phyloP scores from a whole-genome alignment of 2,888 invertebrate species.

The Amblyteles armatorius region DNA sequence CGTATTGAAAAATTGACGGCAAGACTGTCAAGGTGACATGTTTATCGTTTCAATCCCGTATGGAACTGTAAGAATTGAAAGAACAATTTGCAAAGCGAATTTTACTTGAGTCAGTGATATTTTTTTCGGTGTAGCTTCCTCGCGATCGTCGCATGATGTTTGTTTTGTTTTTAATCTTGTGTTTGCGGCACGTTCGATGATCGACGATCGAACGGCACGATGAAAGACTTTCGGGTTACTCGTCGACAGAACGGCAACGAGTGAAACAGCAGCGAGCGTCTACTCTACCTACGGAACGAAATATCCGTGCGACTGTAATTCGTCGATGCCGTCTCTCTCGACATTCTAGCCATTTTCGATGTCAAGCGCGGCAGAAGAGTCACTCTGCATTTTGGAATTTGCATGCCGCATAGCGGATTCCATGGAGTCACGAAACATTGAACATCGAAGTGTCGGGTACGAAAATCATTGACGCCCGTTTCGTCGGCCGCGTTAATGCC shows the following conservation, averaged over 20 bases:
- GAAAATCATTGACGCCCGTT: not conserved
- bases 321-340: not conserved
- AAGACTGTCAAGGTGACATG: too few species aligned
- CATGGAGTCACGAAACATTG: not conserved
- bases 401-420: not conserved
- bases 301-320: constrained; percentile 6
- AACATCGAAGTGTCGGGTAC: not conserved
- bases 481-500: not conserved
- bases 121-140: too few species aligned
- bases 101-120: not conserved
- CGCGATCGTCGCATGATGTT: not conserved
- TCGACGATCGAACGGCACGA: constrained; percentile 23
- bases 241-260: constrained; percentile 32
- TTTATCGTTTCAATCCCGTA: too few species aligned
- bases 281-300: constrained; percentile 8
- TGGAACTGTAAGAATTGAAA: not conserved
- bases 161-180: not conserved
- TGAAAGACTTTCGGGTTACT: constrained; percentile 23
- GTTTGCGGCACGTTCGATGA: not conserved
- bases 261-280: not conserved
- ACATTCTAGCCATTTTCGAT: constrained; percentile 2
- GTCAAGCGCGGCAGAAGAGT: not conserved
- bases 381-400: not conserved
- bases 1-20: too few species aligned
- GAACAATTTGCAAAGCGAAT: not conserved